Base-by-base conservation (phyloP, 2,888 invertebrate species). In the Coronaproctus castanopsis region DNA sequence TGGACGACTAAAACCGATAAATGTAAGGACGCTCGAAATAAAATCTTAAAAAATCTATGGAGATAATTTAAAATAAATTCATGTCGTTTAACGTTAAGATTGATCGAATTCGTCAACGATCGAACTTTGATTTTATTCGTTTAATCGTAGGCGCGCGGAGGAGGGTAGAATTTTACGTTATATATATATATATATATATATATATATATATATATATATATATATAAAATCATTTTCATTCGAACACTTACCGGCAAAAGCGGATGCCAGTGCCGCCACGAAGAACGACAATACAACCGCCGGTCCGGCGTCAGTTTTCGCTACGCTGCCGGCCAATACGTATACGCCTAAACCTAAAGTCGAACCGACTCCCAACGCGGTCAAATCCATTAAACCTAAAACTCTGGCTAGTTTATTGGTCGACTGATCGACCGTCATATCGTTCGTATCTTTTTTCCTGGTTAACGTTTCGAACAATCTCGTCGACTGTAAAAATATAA, bases 321-420 rank as follows among this genome's bases (percentile, higher is more conserved):
- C 91, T 2, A 92, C 91, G 10, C 85, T 80, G 0, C 92, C 93
- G 3, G 90, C 92, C 62, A 96, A 75, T 54, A 96, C 92, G 71
- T 96, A 96, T 18, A 95, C 92, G 0, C 96, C 96, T 24, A 95
- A 78, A 1, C 96, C 96, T 18, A 96, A 79, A 0, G 90, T 90
- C 63, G 86, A 82, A 62, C 90, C 90, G 48, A 90, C 84, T 1
- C 85, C 95, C 23, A 95, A 75, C 0, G 87, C 85, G 0, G 90
- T 90, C 57, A 95, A 76, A 73, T 95, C 95, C 24, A 88, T 67
- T 0, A 91, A 77, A 1, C 81, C 83, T 52, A 95, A 76, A 57
- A 88, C 87, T 59, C 93, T 69, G 0, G 76, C 75, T 61, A 80
- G 68, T 65, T 75, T 70, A 5, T 55, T 55, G 54, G 50, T 61